Evolutionary conservation across 2,888 invertebrate genomes (phyloP), one percentile per base, ranked within the genome.

Genomic region (Lepetodrilus schrolli): DNA sequence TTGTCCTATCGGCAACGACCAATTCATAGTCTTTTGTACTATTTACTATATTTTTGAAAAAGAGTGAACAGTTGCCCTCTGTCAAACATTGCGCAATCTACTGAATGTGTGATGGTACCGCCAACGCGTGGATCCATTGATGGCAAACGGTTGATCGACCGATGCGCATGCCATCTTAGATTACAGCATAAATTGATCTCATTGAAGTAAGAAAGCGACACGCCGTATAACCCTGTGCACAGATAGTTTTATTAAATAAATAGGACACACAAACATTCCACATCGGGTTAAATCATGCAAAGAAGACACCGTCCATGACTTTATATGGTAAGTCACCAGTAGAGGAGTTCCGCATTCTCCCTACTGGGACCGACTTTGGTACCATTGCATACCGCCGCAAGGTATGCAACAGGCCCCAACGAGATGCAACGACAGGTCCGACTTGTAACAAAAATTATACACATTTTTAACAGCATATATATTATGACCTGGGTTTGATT

Each of bases 181-280:
- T n/a, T n/a, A n/a, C n/a, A n/a, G n/a, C n/a, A n/a, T n/a, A n/a
- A n/a, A n/a, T n/a, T n/a, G n/a, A n/a, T n/a, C n/a, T n/a, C n/a
- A n/a, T n/a, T n/a, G n/a, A n/a, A n/a, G n/a, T n/a, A n/a, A n/a
- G n/a, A n/a, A n/a, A n/a, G n/a, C n/a, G n/a, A n/a, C n/a, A n/a
- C n/a, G n/a, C n/a, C n/a, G n/a, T n/a, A n/a, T 36, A 23, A 49
- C 38, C 74, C 76, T 76, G 74, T 76, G 76, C 74, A 74, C 76
- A 76, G 74, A 76, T 71, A 34, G 70, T 73, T 75, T 51, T 72
- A 72, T 76, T 72, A 69, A 68, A 58, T 69, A 72, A 76, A 74
- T 74, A 74, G 49, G 74, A 71, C 73, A 72, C 74, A 71, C 65
- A 72, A 76, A 72, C 76, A 76, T 70, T 70, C 76, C 76, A 76